phyloP scores from a whole-genome alignment of 1,140 invertebrate genomes.

The Samia ricini region DNA sequence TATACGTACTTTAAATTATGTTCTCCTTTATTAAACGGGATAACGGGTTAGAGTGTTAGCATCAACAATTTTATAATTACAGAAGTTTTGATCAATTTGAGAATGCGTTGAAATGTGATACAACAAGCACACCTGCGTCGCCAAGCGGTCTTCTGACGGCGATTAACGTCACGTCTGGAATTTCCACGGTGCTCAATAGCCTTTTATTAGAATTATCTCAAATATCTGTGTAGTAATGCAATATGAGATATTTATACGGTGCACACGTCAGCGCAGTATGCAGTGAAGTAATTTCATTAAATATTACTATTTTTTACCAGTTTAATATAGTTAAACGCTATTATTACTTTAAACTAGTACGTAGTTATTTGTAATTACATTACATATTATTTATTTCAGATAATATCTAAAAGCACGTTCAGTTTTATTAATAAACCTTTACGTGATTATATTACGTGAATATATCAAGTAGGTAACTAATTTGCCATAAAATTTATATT shows the following conservation, averaged over 20 bases:
- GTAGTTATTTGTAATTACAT: too few species aligned
- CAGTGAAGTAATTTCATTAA: too few species aligned
- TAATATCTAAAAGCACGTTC: too few species aligned
- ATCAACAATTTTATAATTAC: background rate
- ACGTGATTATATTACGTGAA: too few species aligned
- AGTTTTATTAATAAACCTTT: too few species aligned
- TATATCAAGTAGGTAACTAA: too few species aligned
- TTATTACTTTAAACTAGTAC: too few species aligned
- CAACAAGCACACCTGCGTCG: conserved; percentile 59
- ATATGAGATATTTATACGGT: background rate
- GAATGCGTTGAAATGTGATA: conserved; percentile 46
- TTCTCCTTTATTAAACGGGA: background rate
- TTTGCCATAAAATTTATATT: too few species aligned
- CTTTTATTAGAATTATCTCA: conserved; percentile 1
- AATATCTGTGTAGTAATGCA: background rate
- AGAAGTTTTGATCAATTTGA: conserved; percentile 1
- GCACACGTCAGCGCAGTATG: background rate
- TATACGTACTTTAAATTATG: background rate
- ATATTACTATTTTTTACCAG: too few species aligned
- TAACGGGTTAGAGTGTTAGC: background rate
- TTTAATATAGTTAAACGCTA: too few species aligned
- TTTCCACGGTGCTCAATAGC: conserved; percentile 38
- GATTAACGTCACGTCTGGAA: conserved; percentile 59
- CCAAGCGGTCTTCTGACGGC: conserved; percentile 56
- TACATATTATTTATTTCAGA: too few species aligned